These are phyloP conservation scores for Dicycla oo DNA, from an alignment of 2,888 invertebrate genomes.

Conservation along the genomic window DNA sequence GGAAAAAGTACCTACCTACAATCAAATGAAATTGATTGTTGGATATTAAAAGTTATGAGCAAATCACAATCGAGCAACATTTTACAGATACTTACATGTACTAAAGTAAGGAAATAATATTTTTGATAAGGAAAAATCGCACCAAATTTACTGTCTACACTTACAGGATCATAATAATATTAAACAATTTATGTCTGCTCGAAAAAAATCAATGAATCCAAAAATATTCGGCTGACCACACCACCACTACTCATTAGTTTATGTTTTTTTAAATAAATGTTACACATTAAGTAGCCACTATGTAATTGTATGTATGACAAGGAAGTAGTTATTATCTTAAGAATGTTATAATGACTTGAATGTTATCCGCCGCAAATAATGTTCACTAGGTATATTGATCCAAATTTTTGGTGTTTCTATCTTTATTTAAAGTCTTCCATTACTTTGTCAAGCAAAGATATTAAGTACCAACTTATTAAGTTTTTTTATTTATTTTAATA, in stretches of 20 bases:
- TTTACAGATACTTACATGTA: slow-evolving; percentile 11
- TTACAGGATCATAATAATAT: neutral
- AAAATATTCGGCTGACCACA: slow-evolving; percentile 21
- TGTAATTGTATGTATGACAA: slow-evolving; percentile 51
- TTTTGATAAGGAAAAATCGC: slow-evolving; percentile 26
- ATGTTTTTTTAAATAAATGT: slow-evolving; percentile 43
- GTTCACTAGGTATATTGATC: neutral
- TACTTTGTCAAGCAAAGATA: slow-evolving; percentile 32
- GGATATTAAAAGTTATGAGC: neutral
- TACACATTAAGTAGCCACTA: slow-evolving; percentile 44
- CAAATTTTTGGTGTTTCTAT: slow-evolving; percentile 22
- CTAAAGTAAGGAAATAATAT: slow-evolving; percentile 11
- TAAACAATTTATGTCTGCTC: slow-evolving; percentile 1
- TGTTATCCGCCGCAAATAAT: slow-evolving; percentile 33
- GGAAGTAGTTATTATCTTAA: slow-evolving; percentile 58
- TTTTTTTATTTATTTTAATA: neutral
- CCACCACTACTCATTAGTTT: slow-evolving; percentile 31
- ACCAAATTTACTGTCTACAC: neutral
- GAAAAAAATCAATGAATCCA: slow-evolving; percentile 33
- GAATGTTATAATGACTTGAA: slow-evolving; percentile 47
- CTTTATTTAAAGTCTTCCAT: slow-evolving; percentile 54
- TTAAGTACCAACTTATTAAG: slow-evolving; percentile 8
- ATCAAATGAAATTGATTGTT: too few species aligned
- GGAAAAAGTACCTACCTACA: neutral
- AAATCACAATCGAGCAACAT: neutral